Base-by-base conservation (phyloP, 2,113 vertebrate genomes). In the Heloderma charlesbogerti region DNA sequence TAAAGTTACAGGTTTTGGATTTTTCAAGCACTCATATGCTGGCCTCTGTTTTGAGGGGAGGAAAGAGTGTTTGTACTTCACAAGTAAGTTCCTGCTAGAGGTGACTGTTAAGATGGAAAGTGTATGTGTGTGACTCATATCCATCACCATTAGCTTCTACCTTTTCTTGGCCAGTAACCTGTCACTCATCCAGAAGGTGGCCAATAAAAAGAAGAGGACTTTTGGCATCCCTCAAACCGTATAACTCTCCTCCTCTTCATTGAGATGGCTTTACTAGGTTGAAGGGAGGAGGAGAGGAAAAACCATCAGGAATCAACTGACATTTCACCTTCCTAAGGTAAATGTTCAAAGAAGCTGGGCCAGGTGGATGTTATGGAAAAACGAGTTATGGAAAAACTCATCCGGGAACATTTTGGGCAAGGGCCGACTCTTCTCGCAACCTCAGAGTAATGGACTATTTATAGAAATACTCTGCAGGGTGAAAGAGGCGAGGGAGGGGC, bases 21-120 rank as follows among this genome's bases (percentile, higher is more conserved):
- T 29, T 92, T 88, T 86, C 63, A 89, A 63, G n/a, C 0, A 0
- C 9, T 80, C 10, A 8, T 43, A 78, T 71, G 15, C 88, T 16
- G 83, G 80, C 40, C 4, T 72, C 34, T 48, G 20, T 13, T 81
- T 82, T 31, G 40, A 81, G 72, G 60, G 25, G 0, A 0, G 78
- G 89, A 66, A 90, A 95, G 63, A 83, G 3, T 22, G n/a, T 27
- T 81, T 71, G 67, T 79, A 69, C 92, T 95, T 95, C 91, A 43
- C 87, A 29, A n/a, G 22, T 72, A 84, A 88, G 75, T 27, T 37
- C 31, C 89, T 95, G 94, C 92, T 95, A 95, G 80, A 93, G 81
- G 72, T 93, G 89, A 91, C 87, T 93, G 89, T 93, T 89, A 72
- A 77, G 1, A 88, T 51, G 92, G 95, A 96, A 95, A 95, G 78